Base-by-base conservation (phyloP, 2,888 invertebrate species). In the Cacoxenus indagator region DNA sequence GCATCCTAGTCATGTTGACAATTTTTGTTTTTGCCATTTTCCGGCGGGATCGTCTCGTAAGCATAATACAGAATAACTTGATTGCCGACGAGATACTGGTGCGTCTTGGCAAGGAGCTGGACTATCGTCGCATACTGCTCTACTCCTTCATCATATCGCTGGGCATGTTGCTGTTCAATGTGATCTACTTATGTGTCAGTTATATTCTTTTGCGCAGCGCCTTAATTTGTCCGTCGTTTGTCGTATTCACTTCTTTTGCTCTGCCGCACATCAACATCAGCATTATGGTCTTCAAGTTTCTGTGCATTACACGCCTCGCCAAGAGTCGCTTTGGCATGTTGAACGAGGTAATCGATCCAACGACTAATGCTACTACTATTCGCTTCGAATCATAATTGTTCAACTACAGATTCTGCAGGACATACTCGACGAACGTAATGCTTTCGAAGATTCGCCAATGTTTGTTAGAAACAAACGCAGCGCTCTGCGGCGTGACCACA, bases 201-300 rank as follows among this genome's bases (percentile, higher is more conserved):
- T 87, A 84, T 64, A 72, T 80, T 29, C 67, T 87, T 65, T 69
- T 87, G 19, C 71, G 83, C 22, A 84, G 84, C 37, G 85, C 86
- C 24, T 76, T 78, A 51, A 83, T 85, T n/a, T 77, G 75, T 8
- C 87, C 88, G 0, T 84, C 87, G 1, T 85, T 86, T 73, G 84
- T 85, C 19, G 85, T 87, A 2, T 88, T 86, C 37, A 83, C 81
- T 2, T 78, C 85, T 9, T 88, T 85, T 64, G 86, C 86, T 0
- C 62, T 87, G 70, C 87, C 87, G 1, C 87, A 87, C 67, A 83
- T 86, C n/a, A 85, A 85, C 24, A 85, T 87, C 26, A 84, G 84
- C 27, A 76, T 87, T 4, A 84, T 87, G 83, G 85, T 88, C 24
- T 85, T 88, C 31, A 84, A 87, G 59, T 87, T 87, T 55, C 73